A percentile compares a stretch with the other conserved stretches of the same genome.
Conservation (phyloP, 23 tunicate species). For the Trididemnum clinides region DNA sequence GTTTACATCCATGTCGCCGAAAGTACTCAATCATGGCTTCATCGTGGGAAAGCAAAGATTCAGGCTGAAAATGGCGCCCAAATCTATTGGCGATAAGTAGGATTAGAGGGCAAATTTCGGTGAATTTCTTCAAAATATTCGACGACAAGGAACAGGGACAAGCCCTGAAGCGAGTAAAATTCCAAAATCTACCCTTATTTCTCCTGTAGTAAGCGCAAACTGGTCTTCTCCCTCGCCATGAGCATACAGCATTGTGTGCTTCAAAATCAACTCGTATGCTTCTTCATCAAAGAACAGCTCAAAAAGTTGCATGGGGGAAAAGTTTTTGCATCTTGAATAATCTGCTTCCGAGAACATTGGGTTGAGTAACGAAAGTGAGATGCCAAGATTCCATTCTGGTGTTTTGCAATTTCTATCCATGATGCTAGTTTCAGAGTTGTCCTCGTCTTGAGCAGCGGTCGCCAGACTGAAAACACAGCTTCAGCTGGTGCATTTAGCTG, state of each 20-base stretch:
- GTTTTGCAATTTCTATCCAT: not conserved
- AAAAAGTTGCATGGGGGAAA: constrained; percentile 2
- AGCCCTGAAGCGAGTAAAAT: constrained; percentile 16
- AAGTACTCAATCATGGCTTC: constrained; percentile 15
- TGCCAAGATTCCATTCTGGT: not conserved
- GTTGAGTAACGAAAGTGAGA: not conserved
- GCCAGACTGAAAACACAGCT: not conserved
- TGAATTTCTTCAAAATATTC: not conserved
- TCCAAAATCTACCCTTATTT: constrained; percentile 4
- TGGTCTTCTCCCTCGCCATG: constrained; percentile 12
- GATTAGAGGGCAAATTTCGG: not conserved
- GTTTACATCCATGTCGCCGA: constrained; percentile 19
- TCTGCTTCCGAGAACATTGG: constrained; percentile 12
- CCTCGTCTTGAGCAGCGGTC: not conserved
- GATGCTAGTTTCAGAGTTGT: not conserved
- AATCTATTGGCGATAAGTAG: not conserved
- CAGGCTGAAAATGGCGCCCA: constrained; percentile 11
- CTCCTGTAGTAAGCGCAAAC: not conserved
- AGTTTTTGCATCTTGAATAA: not conserved
- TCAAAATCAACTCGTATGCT: constrained; percentile 2
- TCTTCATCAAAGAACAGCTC: constrained; percentile 12
- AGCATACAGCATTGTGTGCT: constrained; percentile 5
- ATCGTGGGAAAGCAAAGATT: constrained; percentile 4
- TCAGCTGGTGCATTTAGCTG: constrained; percentile 24
- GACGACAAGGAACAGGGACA: constrained; percentile 22